These are phyloP conservation scores for Lacerta agilis DNA, from an alignment of 2,797 vertebrate species.

Conservation along the genomic window DNA sequence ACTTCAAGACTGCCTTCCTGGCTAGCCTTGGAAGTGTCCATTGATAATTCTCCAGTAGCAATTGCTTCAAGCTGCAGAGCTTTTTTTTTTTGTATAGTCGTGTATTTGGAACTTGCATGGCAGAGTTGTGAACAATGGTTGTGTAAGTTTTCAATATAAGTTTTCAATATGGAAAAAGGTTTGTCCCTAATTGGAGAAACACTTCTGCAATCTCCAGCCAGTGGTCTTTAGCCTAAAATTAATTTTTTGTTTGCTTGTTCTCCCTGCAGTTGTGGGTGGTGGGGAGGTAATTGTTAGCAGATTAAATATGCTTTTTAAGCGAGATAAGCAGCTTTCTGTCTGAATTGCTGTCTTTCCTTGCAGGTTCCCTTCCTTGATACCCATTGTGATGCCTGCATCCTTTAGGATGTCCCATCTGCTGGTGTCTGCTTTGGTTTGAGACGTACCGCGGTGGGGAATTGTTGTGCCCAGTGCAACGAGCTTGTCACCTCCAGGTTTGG, in stretches of 20 bases:
- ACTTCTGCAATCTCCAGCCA: background rate
- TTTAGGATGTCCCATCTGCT: conserved; percentile 47
- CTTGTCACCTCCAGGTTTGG: conserved; percentile 16
- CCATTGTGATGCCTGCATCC: background rate
- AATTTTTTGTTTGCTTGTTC: background rate
- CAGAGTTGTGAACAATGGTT: background rate
- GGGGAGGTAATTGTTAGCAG: no score
- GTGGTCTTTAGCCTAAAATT: no score
- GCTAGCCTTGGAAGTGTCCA: background rate
- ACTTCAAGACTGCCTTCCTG: background rate
- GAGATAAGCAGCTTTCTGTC: accelerated
- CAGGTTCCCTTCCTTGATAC: conserved; percentile 60
- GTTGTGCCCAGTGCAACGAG: conserved; percentile 35
- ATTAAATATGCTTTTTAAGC: background rate
- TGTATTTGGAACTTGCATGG: accelerated
- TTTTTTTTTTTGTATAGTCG: accelerated
- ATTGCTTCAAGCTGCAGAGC: background rate
- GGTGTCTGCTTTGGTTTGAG: conserved; percentile 25
- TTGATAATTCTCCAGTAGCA: background rate
- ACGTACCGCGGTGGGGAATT: background rate
- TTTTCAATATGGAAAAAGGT: background rate
- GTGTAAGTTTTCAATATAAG: background rate
- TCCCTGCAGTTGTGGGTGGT: no score
- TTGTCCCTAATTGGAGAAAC: background rate
- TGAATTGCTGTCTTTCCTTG: conserved; percentile 57